A percentile compares a stretch with the other conserved stretches of the same genome.
phyloP scores from a whole-genome alignment of 1,140 invertebrate genomes.

The Schlechtendalia chinensis region DNA sequence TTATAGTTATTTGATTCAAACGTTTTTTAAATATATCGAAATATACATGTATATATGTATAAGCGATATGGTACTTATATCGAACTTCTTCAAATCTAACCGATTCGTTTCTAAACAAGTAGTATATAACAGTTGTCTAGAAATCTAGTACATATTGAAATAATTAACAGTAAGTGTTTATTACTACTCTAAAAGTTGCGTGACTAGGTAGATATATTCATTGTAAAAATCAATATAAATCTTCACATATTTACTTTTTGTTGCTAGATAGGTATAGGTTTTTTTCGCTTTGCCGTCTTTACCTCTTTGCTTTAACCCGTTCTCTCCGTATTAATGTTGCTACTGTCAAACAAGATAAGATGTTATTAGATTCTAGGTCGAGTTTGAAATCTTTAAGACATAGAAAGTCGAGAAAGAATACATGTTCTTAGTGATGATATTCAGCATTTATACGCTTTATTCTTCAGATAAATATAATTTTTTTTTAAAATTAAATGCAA shows the following conservation, averaged over 20 bases:
- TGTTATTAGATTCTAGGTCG: constrained; percentile 30
- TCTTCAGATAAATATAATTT: neutral
- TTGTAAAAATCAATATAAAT: constrained; percentile 34
- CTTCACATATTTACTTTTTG: neutral
- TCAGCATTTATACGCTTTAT: neutral
- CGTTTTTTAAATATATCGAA: too few species aligned
- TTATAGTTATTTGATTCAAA: too few species aligned
- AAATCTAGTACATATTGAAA: neutral
- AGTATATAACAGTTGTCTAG: neutral
- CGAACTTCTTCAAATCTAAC: neutral
- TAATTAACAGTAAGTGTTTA: constrained; percentile 2
- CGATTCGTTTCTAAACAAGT: constrained; percentile 16
- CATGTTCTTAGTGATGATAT: neutral
- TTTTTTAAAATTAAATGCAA: neutral
- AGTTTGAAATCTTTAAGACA: neutral
- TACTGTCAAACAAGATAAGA: constrained; percentile 17
- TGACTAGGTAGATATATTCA: constrained; percentile 14
- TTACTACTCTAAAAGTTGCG: constrained; percentile 16
- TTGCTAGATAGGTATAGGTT: neutral
- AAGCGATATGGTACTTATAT: too few species aligned
- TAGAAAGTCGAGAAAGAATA: constrained; percentile 27
- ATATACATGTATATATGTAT: too few species aligned
- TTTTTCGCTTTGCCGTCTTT: neutral
- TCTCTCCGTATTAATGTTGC: neutral
- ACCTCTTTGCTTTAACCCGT: neutral